Conservation (phyloP, 2,113 vertebrate genomes). For the Myiozetetes cayanensis region DNA sequence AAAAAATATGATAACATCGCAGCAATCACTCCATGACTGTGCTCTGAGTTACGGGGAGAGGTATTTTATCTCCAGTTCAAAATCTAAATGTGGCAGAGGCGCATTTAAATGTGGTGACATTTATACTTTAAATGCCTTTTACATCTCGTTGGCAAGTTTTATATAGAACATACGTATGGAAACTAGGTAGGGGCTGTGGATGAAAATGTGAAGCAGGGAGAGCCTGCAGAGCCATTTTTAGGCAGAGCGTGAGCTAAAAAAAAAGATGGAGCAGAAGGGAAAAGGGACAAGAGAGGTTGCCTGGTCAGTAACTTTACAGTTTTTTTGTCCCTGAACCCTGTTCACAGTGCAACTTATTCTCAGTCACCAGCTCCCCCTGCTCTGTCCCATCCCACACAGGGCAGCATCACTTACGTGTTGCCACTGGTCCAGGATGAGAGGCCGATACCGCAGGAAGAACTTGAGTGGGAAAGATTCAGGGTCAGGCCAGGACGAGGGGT, state of each 20-base stretch:
- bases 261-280: neutral
- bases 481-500: conserved; percentile 91
- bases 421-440: conserved; percentile 94
- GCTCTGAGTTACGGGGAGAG: neutral
- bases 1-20: conserved; percentile 34
- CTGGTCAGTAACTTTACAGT: neutral
- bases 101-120: conserved; percentile 63
- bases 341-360: neutral
- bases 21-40: neutral
- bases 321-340: neutral
- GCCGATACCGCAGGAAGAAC: conserved; percentile 94
- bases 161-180: conserved; percentile 61
- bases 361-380: fast-evolving
- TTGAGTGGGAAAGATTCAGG: conserved; percentile 93
- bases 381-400: fast-evolving
- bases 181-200: conserved; percentile 27
- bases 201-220: neutral
- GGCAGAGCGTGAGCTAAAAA: neutral
- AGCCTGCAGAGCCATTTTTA: neutral
- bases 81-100: conserved; percentile 62
- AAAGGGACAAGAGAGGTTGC: neutral
- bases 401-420: conserved; percentile 86
- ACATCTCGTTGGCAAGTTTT: conserved; percentile 62
- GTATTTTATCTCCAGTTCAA: conserved; percentile 62
- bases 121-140: conserved; percentile 71